Conservation (phyloP, 1,140 invertebrate genomes). For the Chrysomallon squamiferum region DNA sequence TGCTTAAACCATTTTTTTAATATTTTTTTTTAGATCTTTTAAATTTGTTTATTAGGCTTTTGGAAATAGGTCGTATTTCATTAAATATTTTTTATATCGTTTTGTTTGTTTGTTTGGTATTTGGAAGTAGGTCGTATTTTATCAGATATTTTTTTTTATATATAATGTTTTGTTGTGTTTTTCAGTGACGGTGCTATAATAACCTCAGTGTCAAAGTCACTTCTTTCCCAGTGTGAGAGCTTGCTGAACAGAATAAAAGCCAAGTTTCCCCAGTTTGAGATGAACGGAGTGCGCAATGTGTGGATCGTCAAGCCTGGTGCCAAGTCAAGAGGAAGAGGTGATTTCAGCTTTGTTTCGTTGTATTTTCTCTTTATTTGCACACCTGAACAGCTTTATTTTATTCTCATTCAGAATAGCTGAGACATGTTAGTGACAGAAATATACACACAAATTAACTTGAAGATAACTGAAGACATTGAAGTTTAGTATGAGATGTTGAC, state of each 20-base stretch:
- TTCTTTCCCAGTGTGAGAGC: constrained; percentile 39
- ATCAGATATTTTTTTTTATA: too few relatives aligned
- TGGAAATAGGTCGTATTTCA: too few relatives aligned
- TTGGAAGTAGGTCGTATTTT: too few relatives aligned
- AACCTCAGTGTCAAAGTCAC: constrained; percentile 21
- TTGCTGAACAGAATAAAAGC: constrained; percentile 58
- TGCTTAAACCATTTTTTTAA: too few relatives aligned
- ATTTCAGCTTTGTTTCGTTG: neutral
- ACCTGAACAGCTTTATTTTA: too few relatives aligned
- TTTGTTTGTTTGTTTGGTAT: too few relatives aligned
- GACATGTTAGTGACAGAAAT: neutral
- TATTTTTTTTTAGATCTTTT: too few relatives aligned
- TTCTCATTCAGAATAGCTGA: neutral
- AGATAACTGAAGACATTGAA: too few relatives aligned
- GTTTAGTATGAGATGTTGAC: too few relatives aligned
- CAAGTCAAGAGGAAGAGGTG: constrained; percentile 82
- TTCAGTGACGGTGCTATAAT: constrained; percentile 53
- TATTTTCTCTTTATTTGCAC: too few relatives aligned
- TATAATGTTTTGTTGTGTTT: constrained; percentile 6
- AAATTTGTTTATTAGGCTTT: too few relatives aligned
- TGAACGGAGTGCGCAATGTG: constrained; percentile 85
- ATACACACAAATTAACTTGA: neutral
- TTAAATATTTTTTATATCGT: too few relatives aligned
- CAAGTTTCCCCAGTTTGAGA: constrained; percentile 58
- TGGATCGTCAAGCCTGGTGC: constrained; percentile 97